A percentile compares a stretch with the other conserved stretches of the same genome.
These are phyloP conservation scores for Megalurothrips usitatus DNA, from an alignment of 2,888 invertebrate genomes.

Conservation along the genomic window DNA sequence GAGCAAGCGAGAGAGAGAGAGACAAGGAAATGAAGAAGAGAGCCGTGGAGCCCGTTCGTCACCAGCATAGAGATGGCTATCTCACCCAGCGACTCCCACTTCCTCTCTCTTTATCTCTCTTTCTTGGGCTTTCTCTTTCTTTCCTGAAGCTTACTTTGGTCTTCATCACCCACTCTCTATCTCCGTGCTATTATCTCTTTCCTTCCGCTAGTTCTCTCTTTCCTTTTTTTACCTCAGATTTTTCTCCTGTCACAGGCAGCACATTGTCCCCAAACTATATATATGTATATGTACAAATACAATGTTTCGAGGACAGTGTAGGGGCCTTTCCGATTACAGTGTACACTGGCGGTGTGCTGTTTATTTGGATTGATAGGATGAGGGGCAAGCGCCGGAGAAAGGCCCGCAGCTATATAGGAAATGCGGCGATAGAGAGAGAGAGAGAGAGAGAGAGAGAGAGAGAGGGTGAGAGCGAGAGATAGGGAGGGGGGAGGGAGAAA, in stretches of 20 bases:
- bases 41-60: background rate
- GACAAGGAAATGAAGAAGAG: no score
- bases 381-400: background rate
- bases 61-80: background rate
- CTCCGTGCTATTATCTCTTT: no score
- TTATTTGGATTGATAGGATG: conserved; percentile 23
- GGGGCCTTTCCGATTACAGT: no score
- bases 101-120: background rate
- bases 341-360: background rate
- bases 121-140: background rate
- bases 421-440: background rate
- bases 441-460: conserved; percentile 10
- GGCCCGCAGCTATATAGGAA: background rate
- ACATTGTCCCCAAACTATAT: no score
- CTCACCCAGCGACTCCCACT: background rate
- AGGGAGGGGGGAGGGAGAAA: background rate
- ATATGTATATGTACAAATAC: no score
- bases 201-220: no score
- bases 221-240: no score
- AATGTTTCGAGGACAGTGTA: no score
- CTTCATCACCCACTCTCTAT: no score
- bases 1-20: background rate
- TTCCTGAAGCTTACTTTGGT: background rate
- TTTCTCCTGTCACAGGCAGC: no score
- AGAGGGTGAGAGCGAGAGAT: no score